These are phyloP conservation scores for Sebastes paucispinis DNA, from an alignment of 2,797 vertebrate species.

Conservation along the genomic window DNA sequence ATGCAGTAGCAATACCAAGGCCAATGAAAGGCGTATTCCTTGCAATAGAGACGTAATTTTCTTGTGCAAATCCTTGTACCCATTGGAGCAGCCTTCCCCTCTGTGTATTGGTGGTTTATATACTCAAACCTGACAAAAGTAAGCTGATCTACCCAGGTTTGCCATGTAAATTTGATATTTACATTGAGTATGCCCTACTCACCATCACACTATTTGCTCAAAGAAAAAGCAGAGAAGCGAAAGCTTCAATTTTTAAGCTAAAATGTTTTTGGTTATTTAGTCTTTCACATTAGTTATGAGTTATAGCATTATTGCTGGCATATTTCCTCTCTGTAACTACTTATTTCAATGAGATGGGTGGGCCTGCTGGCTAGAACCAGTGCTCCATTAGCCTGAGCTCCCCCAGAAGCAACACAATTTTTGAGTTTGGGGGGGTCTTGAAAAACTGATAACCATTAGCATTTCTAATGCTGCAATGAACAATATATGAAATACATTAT, in stretches of 20 bases:
- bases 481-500: not conserved
- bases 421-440: not conserved
- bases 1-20: not conserved
- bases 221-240: not conserved
- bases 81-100: not conserved
- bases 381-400: not conserved
- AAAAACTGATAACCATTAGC: too few species aligned
- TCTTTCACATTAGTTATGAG: not conserved
- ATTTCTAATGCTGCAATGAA: too few species aligned
- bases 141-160: not conserved
- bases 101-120: not conserved
- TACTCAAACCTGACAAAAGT: not conserved
- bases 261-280: not conserved
- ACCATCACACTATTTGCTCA: not conserved
- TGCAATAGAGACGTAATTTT: not conserved
- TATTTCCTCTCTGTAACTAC: not conserved
- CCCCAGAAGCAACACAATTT: not conserved
- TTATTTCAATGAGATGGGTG: not conserved
- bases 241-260: not conserved
- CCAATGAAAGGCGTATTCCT: not conserved
- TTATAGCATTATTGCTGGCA: not conserved
- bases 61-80: not conserved
- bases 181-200: not conserved
- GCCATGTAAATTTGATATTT: not conserved
- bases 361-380: not conserved